A percentile compares a stretch with the other conserved stretches of the same genome.
Evolutionary conservation across 2,113 vertebrate species (phyloP).

Genomic region (Lagenorhynchus albirostris): DNA sequence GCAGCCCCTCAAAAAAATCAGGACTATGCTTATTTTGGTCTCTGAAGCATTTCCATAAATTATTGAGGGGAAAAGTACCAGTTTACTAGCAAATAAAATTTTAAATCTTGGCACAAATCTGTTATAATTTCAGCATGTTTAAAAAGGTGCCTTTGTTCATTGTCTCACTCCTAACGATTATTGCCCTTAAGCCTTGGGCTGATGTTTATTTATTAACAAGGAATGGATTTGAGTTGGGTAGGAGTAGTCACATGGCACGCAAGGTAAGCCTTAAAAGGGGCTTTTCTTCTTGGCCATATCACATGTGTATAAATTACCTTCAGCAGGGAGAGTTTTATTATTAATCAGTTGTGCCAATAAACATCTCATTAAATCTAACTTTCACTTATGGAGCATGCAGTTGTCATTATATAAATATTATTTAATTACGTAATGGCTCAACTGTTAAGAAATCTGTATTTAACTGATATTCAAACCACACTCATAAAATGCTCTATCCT

Average conservation of each 20-base stretch:
- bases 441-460: conserved; percentile 47
- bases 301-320: conserved; percentile 40
- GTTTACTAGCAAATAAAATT: conserved; percentile 51
- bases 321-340: neutral
- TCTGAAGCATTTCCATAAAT: conserved; percentile 19
- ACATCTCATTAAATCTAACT: conserved; percentile 41
- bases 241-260: neutral
- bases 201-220: conserved; percentile 48
- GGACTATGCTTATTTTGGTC: neutral
- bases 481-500: conserved; percentile 28
- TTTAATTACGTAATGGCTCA: conserved; percentile 26
- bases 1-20: neutral
- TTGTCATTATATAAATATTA: conserved; percentile 50
- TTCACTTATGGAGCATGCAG: conserved; percentile 51
- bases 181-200: neutral
- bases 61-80: neutral
- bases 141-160: conserved; percentile 42
- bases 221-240: conserved; percentile 44
- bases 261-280: neutral
- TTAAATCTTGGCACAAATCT: neutral
- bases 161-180: neutral
- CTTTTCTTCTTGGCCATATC: neutral
- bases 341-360: conserved; percentile 68
- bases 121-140: conserved; percentile 1
- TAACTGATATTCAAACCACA: neutral